Conservation (phyloP, 1,140 invertebrate genomes). For the Parasteatoda tepidariorum region DNA sequence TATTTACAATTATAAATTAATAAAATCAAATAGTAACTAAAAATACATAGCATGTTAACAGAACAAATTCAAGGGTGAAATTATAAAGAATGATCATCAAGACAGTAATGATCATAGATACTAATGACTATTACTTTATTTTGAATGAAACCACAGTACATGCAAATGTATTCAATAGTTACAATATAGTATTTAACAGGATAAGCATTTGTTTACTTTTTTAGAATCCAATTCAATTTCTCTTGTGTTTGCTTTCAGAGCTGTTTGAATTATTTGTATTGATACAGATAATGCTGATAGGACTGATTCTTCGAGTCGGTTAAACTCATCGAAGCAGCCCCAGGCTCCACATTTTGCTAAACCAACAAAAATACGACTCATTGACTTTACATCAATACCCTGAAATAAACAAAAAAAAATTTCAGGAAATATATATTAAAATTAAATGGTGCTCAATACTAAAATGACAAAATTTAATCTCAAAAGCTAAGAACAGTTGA, state of each 20-base stretch:
- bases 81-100: too few relatives aligned
- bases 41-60: too few relatives aligned
- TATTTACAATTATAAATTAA: too few relatives aligned
- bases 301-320: constrained; percentile 91
- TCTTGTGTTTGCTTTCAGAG: constrained; percentile 77
- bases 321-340: constrained; percentile 99
- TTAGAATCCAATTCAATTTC: constrained; percentile 78
- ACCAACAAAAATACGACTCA: constrained; percentile 92
- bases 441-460: neutral
- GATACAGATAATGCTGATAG: constrained; percentile 92
- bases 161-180: too few relatives aligned
- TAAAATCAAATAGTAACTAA: too few relatives aligned
- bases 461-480: neutral
- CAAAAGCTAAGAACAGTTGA: neutral
- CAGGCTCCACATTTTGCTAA: constrained; percentile 95
- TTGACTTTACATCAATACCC: constrained; percentile 94
- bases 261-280: constrained; percentile 88
- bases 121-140: too few relatives aligned
- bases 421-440: too few relatives aligned
- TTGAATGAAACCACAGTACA: too few relatives aligned
- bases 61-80: too few relatives aligned
- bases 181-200: too few relatives aligned
- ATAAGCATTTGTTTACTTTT: too few relatives aligned
- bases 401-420: constrained; percentile 66
- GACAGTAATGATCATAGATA: too few relatives aligned